Evolutionary conservation across 2,797 vertebrate species (phyloP), one percentile per base, ranked within the genome.

Genomic region (Danio jaintianensis): DNA sequence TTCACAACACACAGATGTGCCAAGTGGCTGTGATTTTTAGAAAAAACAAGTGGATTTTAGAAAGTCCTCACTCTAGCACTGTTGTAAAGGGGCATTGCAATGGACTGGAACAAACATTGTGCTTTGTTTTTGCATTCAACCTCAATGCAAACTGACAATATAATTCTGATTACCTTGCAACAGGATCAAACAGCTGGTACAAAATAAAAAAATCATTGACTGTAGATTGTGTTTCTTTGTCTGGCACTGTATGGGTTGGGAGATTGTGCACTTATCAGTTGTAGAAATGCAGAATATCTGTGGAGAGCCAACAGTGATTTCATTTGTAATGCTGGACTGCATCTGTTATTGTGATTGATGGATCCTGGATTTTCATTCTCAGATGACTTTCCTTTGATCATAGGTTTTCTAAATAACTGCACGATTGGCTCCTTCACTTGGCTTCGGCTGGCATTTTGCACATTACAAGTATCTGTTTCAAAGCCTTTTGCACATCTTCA

Each of bases 391-490:
- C 50, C 68, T 67, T 74, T 43, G 13, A 75, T 29, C 61, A 52
- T 1, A 29, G 29, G 29, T 59, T 38, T 63, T 69, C 22, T 38
- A 43, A 42, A 22, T 18, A 75, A 55, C 38, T 47, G 13, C 4
- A 45, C 4, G 9, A 29, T 74, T 47, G 90, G 86, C 81, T 87
- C 78, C 83, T 64, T 92, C 94, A 97, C 91, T 97, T 97, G 87
- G 96, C 94, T 88, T 95, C 95, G 48, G 94, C 93, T 83, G 97
- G 96, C 92, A 95, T 92, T 93, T 98, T 98, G 90, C 97, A 99
- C 97, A 99, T 99, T 1, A 97, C 96, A 70, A 99, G 93, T 82
- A 99, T 99, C 87, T 99, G 97, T 88, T 98, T 98, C 89, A 99
- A 92, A 76, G 98, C 97, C 90, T 97, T 98, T 90, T 99, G 98